A percentile compares a stretch with the other conserved stretches of the same genome.
These are phyloP conservation scores for Gouania willdenowi DNA, from an alignment of 2,797 vertebrate genomes.

Conservation along the genomic window DNA sequence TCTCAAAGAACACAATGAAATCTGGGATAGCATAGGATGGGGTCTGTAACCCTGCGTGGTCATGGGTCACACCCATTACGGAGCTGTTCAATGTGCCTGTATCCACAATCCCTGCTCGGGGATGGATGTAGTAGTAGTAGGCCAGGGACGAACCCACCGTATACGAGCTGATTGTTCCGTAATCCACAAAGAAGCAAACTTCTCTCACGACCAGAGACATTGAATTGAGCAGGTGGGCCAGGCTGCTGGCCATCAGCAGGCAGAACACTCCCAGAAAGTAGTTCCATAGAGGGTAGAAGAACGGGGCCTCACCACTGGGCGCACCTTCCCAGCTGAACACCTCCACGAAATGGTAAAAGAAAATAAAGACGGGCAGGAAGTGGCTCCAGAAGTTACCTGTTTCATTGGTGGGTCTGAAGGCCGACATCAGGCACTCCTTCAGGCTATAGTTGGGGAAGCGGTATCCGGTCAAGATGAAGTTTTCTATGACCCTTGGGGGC, in stretches of 20 bases:
- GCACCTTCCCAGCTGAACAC: conserved; percentile 68
- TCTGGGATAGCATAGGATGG: conserved; percentile 21
- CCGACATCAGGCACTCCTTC: conserved; percentile 72
- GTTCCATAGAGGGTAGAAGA: conserved; percentile 79
- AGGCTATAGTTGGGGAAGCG: conserved; percentile 80
- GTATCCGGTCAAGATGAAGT: conserved; percentile 81
- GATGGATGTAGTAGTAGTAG: conserved; percentile 70
- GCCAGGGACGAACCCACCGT: conserved; percentile 71
- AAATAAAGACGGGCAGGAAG: conserved; percentile 79
- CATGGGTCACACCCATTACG: not conserved
- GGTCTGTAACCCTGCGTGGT: not conserved
- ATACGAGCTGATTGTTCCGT: conserved; percentile 72
- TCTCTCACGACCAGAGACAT: conserved; percentile 77
- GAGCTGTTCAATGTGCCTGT: conserved; percentile 29
- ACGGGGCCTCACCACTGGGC: conserved; percentile 31
- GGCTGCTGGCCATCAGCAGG: conserved; percentile 74
- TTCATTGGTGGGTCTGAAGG: conserved; percentile 81
- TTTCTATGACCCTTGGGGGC: conserved; percentile 72
- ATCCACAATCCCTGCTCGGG: conserved; percentile 55
- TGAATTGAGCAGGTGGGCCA: conserved; percentile 78
- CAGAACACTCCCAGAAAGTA: conserved; percentile 75
- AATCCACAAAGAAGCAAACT: conserved; percentile 79
- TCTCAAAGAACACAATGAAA: conserved; percentile 61
- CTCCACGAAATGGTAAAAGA: conserved; percentile 70
- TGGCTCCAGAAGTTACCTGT: conserved; percentile 85